phyloP scores from a whole-genome alignment of 2,797 vertebrate genomes.

The Sebastes diploproa region DNA sequence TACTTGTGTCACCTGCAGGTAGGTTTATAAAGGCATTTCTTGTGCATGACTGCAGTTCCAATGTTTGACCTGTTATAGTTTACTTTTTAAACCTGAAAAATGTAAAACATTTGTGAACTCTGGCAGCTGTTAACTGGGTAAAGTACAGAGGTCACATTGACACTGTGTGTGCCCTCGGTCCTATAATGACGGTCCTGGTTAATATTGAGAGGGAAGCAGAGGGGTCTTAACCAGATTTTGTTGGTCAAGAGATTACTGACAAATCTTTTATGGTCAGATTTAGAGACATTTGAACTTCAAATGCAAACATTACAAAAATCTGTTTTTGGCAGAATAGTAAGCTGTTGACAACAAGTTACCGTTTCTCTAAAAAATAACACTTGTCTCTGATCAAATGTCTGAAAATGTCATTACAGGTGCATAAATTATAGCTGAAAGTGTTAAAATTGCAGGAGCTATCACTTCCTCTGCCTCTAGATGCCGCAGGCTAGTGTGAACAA shows the following conservation, averaged over 20 bases:
- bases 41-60: not conserved
- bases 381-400: not conserved
- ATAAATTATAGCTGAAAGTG: not conserved
- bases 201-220: not conserved
- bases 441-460: not conserved
- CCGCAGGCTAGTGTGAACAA: not conserved
- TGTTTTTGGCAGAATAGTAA: not conserved
- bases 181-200: not conserved
- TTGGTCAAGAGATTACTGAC: not conserved
- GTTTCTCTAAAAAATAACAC: not conserved
- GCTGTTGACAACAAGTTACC: not conserved
- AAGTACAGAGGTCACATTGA: not conserved
- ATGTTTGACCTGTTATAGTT: not conserved
- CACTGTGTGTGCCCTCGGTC: not conserved
- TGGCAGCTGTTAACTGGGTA: not conserved
- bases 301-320: not conserved
- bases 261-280: not conserved
- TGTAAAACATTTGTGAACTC: not conserved
- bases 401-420: not conserved
- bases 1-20: not conserved
- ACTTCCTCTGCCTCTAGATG: not conserved
- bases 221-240: not conserved
- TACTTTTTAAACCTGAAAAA: not conserved
- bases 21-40: not conserved
- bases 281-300: not conserved